Evolutionary conservation across 2,888 invertebrate genomes (phyloP), one percentile per base, ranked within the genome.

Genomic region (Macrophya alboannulata): DNA sequence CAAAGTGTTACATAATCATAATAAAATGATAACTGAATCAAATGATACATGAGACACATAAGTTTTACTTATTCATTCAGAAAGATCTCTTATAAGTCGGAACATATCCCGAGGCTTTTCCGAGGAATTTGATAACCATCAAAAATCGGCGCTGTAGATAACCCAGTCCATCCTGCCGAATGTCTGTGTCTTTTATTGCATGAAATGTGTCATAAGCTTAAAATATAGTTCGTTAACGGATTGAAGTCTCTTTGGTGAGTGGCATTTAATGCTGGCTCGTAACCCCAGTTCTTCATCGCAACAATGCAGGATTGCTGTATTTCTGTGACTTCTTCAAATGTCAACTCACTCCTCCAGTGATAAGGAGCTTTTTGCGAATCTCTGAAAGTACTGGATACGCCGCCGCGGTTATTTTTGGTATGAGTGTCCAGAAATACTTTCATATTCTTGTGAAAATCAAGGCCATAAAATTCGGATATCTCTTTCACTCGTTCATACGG

Each of bases 341-440:
- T 1, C n/a, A 55, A 55, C n/a, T 55, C 55, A 55, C 6, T 55
- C n/a, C 0, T 55, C 55, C 55, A 55, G 55, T 55, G 55, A 55
- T n/a, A 55, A 17, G 55, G 55, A n/a, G 55, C 55, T 55, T n/a
- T n/a, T 8, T 55, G 1, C 6, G 55, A 55, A 55, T 55, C 55
- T 55, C 55, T 55, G 55, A 55, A 55, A 8, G 55, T 55, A 55
- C 55, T 55, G n/a, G 8, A 55, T n/a, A 55, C 55, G n/a, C n/a
- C 55, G n/a, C 55, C 55, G 6, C n/a, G 17, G 55, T 55, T n/a
- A 82, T 95, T 94, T 92, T 96, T 97, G 15, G 98, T 98, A 93
- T 98, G 98, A 0, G 97, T 96, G 90, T 97, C 96, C 85, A 98
- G 94, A 93, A 97, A 98, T 88, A 95, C 95, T 87, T 96, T 95